Percentiles rank a stretch among this genome's conserved stretches.
phyloP scores from a whole-genome alignment of 2,113 vertebrate genomes.

The Saccopteryx leptura region DNA sequence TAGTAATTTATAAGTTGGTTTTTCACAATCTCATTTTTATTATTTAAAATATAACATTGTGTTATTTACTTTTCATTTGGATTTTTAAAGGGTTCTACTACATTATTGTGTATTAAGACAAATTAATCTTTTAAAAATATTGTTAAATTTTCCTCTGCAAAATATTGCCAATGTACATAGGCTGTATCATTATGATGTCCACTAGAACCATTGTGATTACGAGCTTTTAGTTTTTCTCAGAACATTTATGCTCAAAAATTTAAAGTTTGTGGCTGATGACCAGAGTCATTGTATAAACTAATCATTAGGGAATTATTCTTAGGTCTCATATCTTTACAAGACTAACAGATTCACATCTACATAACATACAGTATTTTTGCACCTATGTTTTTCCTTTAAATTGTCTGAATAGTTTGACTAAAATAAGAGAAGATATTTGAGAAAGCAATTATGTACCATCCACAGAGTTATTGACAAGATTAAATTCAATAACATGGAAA shows the following conservation, averaged over 20 bases:
- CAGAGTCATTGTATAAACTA: background rate
- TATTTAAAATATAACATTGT: background rate
- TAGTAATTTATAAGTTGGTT: background rate
- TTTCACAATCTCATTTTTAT: constrained; percentile 33
- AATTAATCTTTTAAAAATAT: background rate
- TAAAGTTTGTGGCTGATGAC: background rate
- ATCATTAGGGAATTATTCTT: background rate
- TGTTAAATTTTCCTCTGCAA: constrained; percentile 7
- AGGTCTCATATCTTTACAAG: background rate
- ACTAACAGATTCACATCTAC: fast-evolving
- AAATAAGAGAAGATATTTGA: background rate
- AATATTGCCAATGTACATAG: background rate
- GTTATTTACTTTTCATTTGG: background rate
- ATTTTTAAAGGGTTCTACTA: background rate
- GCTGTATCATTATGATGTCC: constrained; percentile 65
- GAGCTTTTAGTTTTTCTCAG: background rate
- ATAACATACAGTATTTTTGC: constrained; percentile 1
- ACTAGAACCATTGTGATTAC: constrained; percentile 67
- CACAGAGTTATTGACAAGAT: background rate
- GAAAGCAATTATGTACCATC: background rate
- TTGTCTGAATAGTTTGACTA: constrained; percentile 8
- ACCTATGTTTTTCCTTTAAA: constrained; percentile 12
- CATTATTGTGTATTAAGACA: background rate
- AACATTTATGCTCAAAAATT: background rate
- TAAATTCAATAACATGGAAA: background rate